Base-by-base conservation (phyloP, 2,888 invertebrate species). In the Standfussiana lucernea region DNA sequence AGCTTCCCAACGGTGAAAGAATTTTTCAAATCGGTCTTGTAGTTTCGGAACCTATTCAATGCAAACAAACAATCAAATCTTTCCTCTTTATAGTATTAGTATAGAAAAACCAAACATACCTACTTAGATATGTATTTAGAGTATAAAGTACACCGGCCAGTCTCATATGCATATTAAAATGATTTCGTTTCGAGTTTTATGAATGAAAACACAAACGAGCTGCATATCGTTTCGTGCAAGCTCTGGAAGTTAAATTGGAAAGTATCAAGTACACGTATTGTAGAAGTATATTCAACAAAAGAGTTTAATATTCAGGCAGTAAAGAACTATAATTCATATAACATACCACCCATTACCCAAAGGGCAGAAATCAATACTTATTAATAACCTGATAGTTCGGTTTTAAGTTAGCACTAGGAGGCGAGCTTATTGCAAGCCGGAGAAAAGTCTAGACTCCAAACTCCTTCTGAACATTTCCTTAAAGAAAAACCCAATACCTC, bases 191-290 rank as follows among this genome's bases (percentile, higher is more conserved):
- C 69, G 47, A 71, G n/a, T 21, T 82, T 56, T 78, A 67, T 56
- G 47, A 56, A 59, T 59, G 61, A 56, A 74, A 74, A 79, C 50
- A 6, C 53, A 66, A 70, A 37, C 65, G 45, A 61, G 62, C 67
- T 68, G 77, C 70, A 53, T 82, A 47, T 68, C 71, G 50, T 75
- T 70, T 67, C 62, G 28, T 50, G 40, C 82, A 71, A 67, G 70
- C 75, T 70, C 84, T 64, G 45, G 71, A 80, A 84, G 80, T 84
- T 71, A 62, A 82, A 82, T 84, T 80, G 70, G 62, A 66, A 79
- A 79, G 72, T 72, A 78, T 42, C 56, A 83, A 71, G 42, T 45
- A 83, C n/a, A 83, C n/a, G 37, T 72, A 45, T 24, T 69, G 50
- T 77, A 37, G 6, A 65, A 69, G 65, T 28, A 59, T 42, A 68